A percentile compares a stretch with the other conserved stretches of the same genome.
phyloP scores from a whole-genome alignment of 2,888 invertebrate species.

The Plutella xylostella region DNA sequence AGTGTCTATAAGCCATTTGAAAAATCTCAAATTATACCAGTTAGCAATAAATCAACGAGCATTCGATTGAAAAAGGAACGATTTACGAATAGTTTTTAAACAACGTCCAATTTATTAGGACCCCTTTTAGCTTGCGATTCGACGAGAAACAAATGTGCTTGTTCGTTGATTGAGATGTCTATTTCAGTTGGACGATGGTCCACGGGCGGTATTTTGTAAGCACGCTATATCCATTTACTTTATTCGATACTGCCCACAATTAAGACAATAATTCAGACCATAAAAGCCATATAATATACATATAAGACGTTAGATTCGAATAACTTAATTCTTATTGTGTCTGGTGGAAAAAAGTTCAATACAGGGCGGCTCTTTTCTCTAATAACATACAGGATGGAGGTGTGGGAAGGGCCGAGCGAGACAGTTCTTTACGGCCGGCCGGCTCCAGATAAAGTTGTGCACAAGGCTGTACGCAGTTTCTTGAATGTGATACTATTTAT shows the following conservation, averaged over 20 bases:
- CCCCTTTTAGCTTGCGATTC: too few relatives aligned
- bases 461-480: too few relatives aligned
- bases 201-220: slow-evolving; percentile 62
- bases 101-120: not conserved
- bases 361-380: too few relatives aligned
- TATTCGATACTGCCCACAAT: slow-evolving; percentile 59
- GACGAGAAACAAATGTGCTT: not conserved
- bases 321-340: slow-evolving; percentile 42
- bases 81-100: not conserved
- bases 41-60: slow-evolving; percentile 3
- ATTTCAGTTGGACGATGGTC: slow-evolving; percentile 32
- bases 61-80: slow-evolving; percentile 4
- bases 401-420: too few relatives aligned
- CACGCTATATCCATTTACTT: slow-evolving; percentile 61
- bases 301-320: slow-evolving; percentile 52
- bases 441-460: too few relatives aligned
- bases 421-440: too few relatives aligned
- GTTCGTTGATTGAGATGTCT: slow-evolving; percentile 21
- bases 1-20: slow-evolving; percentile 2
- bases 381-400: too few relatives aligned
- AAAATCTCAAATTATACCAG: not conserved
- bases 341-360: too few relatives aligned
- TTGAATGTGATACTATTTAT: too few relatives aligned
- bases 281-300: slow-evolving; percentile 55
- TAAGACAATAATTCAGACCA: slow-evolving; percentile 64